These are phyloP conservation scores for Drosophila borborema DNA, from an alignment of 2,888 invertebrate genomes.

Conservation along the genomic window DNA sequence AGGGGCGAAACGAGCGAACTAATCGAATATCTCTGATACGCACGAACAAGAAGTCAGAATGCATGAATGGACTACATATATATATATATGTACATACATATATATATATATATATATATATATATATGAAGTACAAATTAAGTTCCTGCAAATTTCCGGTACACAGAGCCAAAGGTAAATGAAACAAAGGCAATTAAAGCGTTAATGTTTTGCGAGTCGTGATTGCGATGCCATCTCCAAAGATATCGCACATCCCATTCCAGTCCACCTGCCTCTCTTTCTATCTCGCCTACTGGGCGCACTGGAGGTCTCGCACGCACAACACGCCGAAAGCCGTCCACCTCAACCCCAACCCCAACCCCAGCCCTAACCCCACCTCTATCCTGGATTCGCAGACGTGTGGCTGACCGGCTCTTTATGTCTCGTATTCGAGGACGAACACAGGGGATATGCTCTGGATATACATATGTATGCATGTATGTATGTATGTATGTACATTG, in stretches of 20 bases:
- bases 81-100: not conserved
- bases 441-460: constrained; percentile 17
- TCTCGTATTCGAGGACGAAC: not conserved
- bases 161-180: constrained; percentile 69
- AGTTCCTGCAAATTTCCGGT: constrained; percentile 79
- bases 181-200: constrained; percentile 78
- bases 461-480: not conserved
- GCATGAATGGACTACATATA: not conserved
- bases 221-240: constrained; percentile 53
- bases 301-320: constrained; percentile 13
- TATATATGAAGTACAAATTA: constrained; percentile 66
- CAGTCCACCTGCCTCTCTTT: not conserved
- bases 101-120: not conserved
- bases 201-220: constrained; percentile 66
- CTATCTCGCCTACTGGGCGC: not conserved
- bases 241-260: constrained; percentile 26
- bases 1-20: constrained; percentile 24
- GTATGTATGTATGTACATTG: not conserved
- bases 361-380: not conserved
- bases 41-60: constrained; percentile 59
- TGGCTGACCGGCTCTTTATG: constrained; percentile 4
- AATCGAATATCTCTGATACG: constrained; percentile 72
- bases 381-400: constrained; percentile 18
- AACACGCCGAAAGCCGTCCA: too few species aligned
- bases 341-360: not conserved